These are phyloP conservation scores for Phthorimaea operculella DNA, from an alignment of 1,140 invertebrate species.

Conservation along the genomic window DNA sequence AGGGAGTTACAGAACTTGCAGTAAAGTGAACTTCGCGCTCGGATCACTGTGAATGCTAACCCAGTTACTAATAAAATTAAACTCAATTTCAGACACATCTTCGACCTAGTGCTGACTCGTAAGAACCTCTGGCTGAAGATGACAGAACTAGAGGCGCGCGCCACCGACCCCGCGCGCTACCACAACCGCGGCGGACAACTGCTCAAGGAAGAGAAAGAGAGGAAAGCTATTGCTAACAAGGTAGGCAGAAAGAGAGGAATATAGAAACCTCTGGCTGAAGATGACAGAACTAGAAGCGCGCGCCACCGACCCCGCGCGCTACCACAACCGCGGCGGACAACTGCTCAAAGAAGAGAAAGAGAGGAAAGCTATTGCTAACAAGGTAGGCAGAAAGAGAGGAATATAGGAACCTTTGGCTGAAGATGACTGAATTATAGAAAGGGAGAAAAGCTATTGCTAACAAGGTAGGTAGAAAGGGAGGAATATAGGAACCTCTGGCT, in stretches of 20 bases:
- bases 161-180: slow-evolving; percentile 81
- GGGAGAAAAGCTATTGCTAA: slow-evolving; percentile 77
- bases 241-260: no score
- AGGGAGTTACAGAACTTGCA: no score
- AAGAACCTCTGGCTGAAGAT: slow-evolving; percentile 75
- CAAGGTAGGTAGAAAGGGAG: no score
- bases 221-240: slow-evolving; percentile 76
- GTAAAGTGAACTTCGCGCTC: no score
- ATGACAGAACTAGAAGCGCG: slow-evolving; percentile 77
- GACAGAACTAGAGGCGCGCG: slow-evolving; percentile 76
- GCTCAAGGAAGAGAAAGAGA: slow-evolving; percentile 84
- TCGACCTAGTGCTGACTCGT: slow-evolving; percentile 72
- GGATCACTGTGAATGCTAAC: no score
- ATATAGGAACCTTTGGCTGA: slow-evolving; percentile 74
- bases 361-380: slow-evolving; percentile 75
- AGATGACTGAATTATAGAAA: no score
- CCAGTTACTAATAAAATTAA: neutral
- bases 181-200: slow-evolving; percentile 87
- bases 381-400: no score
- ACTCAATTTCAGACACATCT: slow-evolving; percentile 64
- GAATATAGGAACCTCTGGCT: slow-evolving; percentile 75
- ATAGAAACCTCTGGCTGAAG: slow-evolving; percentile 74
- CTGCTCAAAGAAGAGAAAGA: slow-evolving; percentile 86
- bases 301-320: slow-evolving; percentile 80
- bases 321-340: slow-evolving; percentile 86